A percentile compares a stretch with the other conserved stretches of the same genome.
Conservation (phyloP, 2,113 vertebrate genomes). For the Pedionomus torquatus region DNA sequence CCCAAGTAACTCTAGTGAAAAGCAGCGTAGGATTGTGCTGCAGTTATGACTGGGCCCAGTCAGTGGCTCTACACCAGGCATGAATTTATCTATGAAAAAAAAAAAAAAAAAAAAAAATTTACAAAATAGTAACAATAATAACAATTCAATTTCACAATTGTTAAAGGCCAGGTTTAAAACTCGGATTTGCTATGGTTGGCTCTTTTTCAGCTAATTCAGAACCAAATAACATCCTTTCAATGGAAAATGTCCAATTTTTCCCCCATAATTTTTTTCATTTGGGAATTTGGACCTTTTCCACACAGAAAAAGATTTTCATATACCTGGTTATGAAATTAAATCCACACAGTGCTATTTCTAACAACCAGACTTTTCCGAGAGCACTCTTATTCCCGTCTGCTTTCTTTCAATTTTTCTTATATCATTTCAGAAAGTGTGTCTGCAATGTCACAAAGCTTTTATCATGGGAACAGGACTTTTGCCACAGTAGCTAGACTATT, state of each 20-base stretch:
- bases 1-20: not conserved
- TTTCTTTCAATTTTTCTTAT: not conserved
- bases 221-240: rapidly evolving
- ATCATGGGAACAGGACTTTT: not conserved
- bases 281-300: not conserved
- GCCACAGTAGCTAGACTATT: not conserved
- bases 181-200: not conserved
- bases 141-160: not conserved
- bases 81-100: not conserved
- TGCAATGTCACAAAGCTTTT: not conserved
- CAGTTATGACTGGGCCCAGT: not conserved
- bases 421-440: not conserved
- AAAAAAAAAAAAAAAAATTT: not conserved
- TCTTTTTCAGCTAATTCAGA: not conserved
- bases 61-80: not conserved
- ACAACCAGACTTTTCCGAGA: not conserved
- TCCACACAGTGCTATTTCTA: not conserved
- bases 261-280: not conserved
- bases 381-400: not conserved
- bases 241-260: not conserved
- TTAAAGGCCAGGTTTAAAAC: not conserved
- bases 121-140: not conserved
- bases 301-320: not conserved
- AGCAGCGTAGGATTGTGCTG: not conserved
- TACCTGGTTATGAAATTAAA: not conserved